A percentile compares a stretch with the other conserved stretches of the same genome.
Evolutionary conservation across 2,888 invertebrate genomes (phyloP).

Genomic region (Diaprepes abbreviatus): DNA sequence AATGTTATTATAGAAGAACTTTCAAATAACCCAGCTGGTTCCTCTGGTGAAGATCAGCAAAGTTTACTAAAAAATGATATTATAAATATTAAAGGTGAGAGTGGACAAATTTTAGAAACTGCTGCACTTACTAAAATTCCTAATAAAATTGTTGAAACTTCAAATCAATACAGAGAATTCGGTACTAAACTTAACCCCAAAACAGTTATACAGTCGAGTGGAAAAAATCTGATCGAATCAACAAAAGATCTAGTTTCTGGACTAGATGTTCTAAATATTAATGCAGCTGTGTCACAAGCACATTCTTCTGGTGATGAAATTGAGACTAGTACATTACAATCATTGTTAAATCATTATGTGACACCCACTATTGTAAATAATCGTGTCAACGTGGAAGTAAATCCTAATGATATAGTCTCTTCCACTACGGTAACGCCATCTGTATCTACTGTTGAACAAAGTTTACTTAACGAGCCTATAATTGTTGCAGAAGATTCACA

Average conservation of each 20-base stretch:
- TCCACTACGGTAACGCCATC: conserved; percentile 50
- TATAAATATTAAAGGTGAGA: background rate
- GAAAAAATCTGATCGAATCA: conserved; percentile 71
- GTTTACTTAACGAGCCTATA: conserved; percentile 62
- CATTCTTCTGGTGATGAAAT: conserved; percentile 44
- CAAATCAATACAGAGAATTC: conserved; percentile 54
- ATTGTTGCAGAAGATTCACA: conserved; percentile 62
- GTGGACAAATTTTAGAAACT: conserved; percentile 31
- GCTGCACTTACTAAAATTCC: conserved; percentile 42
- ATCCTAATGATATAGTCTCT: conserved; percentile 34
- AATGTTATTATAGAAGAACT: background rate
- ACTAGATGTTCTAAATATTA: conserved; percentile 76
- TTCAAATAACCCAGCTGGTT: background rate
- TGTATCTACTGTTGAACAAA: conserved; percentile 45
- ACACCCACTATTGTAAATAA: conserved; percentile 36
- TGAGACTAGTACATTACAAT: conserved; percentile 53
- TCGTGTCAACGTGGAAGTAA: conserved; percentile 43
- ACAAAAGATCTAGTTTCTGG: conserved; percentile 75
- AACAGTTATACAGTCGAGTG: background rate
- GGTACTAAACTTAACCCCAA: conserved; percentile 61
- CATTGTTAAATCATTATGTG: conserved; percentile 52
- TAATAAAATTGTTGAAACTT: conserved; percentile 29
- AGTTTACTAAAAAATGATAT: background rate
- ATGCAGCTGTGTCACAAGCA: conserved; percentile 65
- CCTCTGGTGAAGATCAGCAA: background rate